phyloP scores from a whole-genome alignment of 2,797 vertebrate genomes.

The Anas acuta region DNA sequence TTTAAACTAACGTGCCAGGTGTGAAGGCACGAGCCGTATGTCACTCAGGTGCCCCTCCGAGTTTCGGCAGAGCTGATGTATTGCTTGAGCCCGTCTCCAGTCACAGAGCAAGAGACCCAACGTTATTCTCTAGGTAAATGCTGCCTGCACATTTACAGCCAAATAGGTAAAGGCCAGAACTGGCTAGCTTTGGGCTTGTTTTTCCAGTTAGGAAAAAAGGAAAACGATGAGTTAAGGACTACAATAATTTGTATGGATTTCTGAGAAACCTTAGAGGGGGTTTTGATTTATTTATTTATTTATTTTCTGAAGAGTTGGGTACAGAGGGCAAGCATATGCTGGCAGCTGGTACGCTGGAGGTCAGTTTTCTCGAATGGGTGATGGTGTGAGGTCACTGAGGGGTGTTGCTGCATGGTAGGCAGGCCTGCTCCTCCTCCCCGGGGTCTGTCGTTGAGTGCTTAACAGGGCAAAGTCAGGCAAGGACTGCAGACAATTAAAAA shows the following conservation, averaged over 20 bases:
- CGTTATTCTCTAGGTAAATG: not conserved
- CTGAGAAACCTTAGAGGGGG: not conserved
- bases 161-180: not conserved
- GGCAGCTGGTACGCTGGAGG: not conserved
- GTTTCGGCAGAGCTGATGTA: not conserved
- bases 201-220: not conserved
- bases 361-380: not conserved
- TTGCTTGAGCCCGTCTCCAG: not conserved
- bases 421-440: not conserved
- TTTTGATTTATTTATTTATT: not conserved
- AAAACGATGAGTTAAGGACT: not conserved
- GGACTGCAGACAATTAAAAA: not conserved
- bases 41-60: not conserved
- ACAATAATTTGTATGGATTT: not conserved
- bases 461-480: not conserved
- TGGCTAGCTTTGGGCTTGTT: not conserved
- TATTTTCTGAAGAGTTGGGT: not conserved
- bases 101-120: not conserved
- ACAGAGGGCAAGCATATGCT: not conserved
- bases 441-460: not conserved
- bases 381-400: not conserved
- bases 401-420: not conserved
- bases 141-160: not conserved
- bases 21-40: not conserved
- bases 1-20: not conserved